Conservation (phyloP, 1,140 invertebrate genomes). For the Acromyrmex charruanus region DNA sequence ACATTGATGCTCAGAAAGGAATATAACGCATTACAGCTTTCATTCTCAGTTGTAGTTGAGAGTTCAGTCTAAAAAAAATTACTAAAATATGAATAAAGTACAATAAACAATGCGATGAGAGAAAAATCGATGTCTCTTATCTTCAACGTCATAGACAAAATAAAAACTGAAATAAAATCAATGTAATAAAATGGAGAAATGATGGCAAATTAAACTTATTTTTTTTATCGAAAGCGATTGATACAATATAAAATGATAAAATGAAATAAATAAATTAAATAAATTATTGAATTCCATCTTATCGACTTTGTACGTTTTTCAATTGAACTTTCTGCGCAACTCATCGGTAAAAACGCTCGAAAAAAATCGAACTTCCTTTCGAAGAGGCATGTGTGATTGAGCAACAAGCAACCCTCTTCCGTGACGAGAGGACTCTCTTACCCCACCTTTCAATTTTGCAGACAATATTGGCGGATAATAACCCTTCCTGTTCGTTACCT, state of each 20-base stretch:
- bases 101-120: background rate
- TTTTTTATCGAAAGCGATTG: background rate
- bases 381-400: constrained; percentile 47
- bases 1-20: no score
- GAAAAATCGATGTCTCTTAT: no score
- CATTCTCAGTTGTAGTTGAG: no score
- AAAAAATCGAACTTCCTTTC: constrained; percentile 52
- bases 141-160: no score
- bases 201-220: constrained; percentile 8
- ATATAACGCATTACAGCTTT: no score
- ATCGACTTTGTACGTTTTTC: background rate
- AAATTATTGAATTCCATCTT: background rate
- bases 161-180: no score
- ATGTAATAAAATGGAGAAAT: background rate
- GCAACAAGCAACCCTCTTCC: constrained; percentile 55
- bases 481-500: constrained; percentile 58
- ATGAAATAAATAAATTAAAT: background rate
- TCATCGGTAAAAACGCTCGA: background rate
- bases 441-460: constrained; percentile 45
- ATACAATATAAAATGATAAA: background rate
- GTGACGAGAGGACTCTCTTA: constrained; percentile 53
- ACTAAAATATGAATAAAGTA: background rate
- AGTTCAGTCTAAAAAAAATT: no score
- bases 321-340: background rate
- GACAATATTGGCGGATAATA: constrained; percentile 57